Evolutionary conservation across 2,888 invertebrate genomes (phyloP), one percentile per base, ranked within the genome.

Genomic region (Fragum fragum): DNA sequence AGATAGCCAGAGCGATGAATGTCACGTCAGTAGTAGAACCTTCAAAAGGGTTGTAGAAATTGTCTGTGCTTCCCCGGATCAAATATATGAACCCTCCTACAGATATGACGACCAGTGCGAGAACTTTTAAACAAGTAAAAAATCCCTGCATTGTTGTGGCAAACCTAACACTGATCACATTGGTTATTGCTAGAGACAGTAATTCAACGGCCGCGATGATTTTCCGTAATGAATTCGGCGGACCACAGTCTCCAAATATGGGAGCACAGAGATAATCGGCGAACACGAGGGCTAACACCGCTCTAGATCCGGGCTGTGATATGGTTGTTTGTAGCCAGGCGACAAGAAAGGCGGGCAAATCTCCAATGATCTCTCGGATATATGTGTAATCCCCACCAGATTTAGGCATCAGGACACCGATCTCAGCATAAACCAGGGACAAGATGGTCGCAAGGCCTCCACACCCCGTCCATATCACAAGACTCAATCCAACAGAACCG

Each of bases 71-170:
- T 1, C 83, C 85, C 66, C 76, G 81, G 9, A 71, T 39, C 0
- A 87, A 47, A 21, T 79, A 73, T 0, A 87, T 74, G 11, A 81
- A 29, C 14, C 87, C 87, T 1, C 87, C 87, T 1, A 76, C 47
- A 21, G 76, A 76, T 2, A 87, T 83, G 0, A 79, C 59, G 7
- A 87, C 32, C 14, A 87, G 73, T 1, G 87, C 87, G 3, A 70
- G 18, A 9, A 99, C 95, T 95, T 99, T 99, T 77, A 98, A 98
- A 75, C 97, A 97, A 36, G 98, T 98, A 95, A 99, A 99, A 87
- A 98, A 96, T 95, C 98, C 98, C 95, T 98, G 98, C 76, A 98
- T 97, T 91, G 97, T 97, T 81, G 98, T 98, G 14, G 98, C 98
- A 94, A 98, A 95, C 95, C 97, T 97, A 81, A 98, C 98, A 95